Base-by-base conservation (phyloP, 2,797 vertebrate genomes). In the Cyprinodon diabolis region DNA sequence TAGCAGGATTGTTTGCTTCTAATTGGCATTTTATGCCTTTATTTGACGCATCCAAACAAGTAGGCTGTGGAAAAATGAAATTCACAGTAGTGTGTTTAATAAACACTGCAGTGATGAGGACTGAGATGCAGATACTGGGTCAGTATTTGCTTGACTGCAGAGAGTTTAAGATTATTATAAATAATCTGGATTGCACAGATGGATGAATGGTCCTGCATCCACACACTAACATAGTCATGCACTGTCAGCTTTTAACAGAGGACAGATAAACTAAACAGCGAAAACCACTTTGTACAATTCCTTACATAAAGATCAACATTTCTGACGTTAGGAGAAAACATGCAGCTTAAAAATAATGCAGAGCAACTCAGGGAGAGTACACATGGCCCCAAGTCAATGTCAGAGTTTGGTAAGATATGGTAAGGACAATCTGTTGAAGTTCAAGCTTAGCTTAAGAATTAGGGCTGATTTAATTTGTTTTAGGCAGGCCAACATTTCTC, bases 121-220 rank as follows among this genome's bases (percentile, higher is more conserved):
- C n/a, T 40, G 23, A 15, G 54, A 43, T 48, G 62, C 51, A 71
- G 63, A 77, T 80, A 80, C 65, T 72, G 79, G 82, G 84, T 87
- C 74, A 87, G 67, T 69, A 62, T 86, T 86, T 75, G 72, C 74
- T 77, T 63, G 78, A 84, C 77, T 84, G 81, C 74, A 73, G 40
- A 74, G 65, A 73, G 86, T 89, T 91, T 87, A 90, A 83, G 87
- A 89, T 90, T 88, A 90, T 17, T 21, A 66, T 78, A 76, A 75
- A 74, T 87, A 89, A 91, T 90, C 88, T 82, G 78, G 75, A 69
- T n/a, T 25, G 78, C 81, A 84, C 87, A 90, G 86, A 89, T 84
- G 89, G 81, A 66, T 70, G 72, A 81, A 52, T 6, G 19, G 40
- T 68, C 77, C 62, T 23, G 47, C 69, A 58, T 58, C n/a, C 67